Percentiles rank a stretch among this genome's conserved stretches.
These are phyloP conservation scores for Mythimna vitellina DNA, from an alignment of 2,888 invertebrate genomes.

Conservation along the genomic window DNA sequence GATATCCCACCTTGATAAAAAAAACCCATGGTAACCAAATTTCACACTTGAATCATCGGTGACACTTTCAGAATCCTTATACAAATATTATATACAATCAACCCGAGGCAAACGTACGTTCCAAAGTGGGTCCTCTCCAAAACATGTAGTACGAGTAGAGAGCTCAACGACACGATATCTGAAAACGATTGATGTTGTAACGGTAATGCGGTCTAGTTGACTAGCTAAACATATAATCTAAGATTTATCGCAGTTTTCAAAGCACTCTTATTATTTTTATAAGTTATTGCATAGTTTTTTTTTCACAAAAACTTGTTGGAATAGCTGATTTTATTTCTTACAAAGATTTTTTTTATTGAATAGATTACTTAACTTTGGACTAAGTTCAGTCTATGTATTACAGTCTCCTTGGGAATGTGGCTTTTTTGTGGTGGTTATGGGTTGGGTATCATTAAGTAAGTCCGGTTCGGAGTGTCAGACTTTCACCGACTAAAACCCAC, in stretches of 20 bases:
- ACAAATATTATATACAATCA: too few relatives aligned
- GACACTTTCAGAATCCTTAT: too few relatives aligned
- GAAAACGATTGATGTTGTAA: conserved; percentile 64
- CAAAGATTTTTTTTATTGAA: background rate
- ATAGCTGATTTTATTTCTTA: conserved; percentile 12
- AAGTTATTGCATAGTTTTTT: conserved; percentile 6
- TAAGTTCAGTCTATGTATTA: background rate
- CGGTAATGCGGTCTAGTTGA: conserved; percentile 61
- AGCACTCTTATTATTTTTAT: conserved; percentile 1
- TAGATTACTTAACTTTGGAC: background rate
- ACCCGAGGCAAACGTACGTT: background rate
- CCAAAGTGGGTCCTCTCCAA: background rate
- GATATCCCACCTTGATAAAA: too few relatives aligned
- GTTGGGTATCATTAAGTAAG: too few relatives aligned
- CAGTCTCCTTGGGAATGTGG: too few relatives aligned
- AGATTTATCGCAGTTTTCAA: conserved; percentile 28
- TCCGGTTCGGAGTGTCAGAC: too few relatives aligned
- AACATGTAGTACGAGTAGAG: conserved; percentile 6
- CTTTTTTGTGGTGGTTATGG: too few relatives aligned
- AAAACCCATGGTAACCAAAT: too few relatives aligned
- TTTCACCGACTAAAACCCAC: too few relatives aligned
- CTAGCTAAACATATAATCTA: conserved; percentile 59
- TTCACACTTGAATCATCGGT: too few relatives aligned
- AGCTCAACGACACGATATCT: conserved; percentile 59
- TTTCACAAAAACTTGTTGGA: background rate